Conservation (phyloP, 1,140 invertebrate species). For the Eriosoma lanigerum region DNA sequence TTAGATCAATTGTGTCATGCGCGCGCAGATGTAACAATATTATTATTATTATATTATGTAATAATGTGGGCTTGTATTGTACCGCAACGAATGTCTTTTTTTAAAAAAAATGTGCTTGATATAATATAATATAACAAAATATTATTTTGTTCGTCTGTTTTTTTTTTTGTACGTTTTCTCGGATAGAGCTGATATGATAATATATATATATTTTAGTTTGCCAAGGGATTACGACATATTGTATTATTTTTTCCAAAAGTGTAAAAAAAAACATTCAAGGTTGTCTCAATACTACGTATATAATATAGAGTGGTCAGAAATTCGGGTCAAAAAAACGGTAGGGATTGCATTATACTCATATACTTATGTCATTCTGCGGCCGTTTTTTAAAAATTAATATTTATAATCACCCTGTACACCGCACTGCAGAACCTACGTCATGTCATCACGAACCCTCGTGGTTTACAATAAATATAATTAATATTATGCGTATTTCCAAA, state of each 20-base stretch:
- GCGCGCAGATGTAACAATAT: background rate
- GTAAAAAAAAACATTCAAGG: constrained; percentile 26
- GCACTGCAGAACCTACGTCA: constrained; percentile 7
- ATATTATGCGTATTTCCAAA: background rate
- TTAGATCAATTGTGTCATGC: constrained; percentile 16
- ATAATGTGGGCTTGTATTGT: background rate
- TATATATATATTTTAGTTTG: background rate
- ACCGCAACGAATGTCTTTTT: background rate
- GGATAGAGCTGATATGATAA: background rate
- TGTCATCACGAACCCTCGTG: constrained; percentile 36
- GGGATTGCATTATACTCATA: no score
- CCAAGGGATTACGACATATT: constrained; percentile 24
- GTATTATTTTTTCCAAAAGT: background rate
- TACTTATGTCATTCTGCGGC: no score
- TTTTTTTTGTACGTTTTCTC: background rate
- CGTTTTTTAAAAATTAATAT: no score
- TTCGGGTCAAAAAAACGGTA: no score
- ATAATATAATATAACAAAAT: no score
- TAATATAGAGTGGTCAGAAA: no score
- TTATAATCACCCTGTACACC: no score
- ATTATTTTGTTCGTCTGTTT: no score
- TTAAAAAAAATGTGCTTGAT: no score
- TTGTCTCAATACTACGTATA: background rate
- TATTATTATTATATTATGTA: constrained; percentile 2
- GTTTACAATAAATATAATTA: constrained; percentile 36